These are phyloP conservation scores for Sebastes schlegelii DNA, from an alignment of 2,113 vertebrate genomes.

Conservation along the genomic window DNA sequence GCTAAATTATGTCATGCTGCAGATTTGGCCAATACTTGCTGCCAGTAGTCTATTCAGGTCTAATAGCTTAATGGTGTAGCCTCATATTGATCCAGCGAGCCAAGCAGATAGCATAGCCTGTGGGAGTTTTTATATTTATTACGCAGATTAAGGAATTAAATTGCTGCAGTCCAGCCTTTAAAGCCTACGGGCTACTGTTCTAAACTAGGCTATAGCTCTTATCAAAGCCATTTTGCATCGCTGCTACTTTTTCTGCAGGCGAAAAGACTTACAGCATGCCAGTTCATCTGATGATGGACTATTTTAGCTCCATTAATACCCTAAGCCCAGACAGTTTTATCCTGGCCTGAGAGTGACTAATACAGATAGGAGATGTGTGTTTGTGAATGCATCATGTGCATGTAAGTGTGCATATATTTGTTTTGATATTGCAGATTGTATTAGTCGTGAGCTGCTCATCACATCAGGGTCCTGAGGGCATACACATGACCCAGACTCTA, in stretches of 20 bases:
- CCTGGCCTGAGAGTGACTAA: constrained; percentile 53
- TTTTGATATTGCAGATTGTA: constrained; percentile 42
- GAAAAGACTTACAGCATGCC: constrained; percentile 43
- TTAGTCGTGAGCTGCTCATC: constrained; percentile 50
- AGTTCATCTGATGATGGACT: constrained; percentile 67
- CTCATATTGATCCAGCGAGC: constrained; percentile 60
- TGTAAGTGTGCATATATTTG: constrained; percentile 44
- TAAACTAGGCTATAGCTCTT: constrained; percentile 49
- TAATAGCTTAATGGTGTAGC: constrained; percentile 64
- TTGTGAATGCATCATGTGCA: not conserved
- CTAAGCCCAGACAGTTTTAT: constrained; percentile 64
- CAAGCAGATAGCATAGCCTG: constrained; percentile 52
- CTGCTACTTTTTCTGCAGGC: constrained; percentile 31
- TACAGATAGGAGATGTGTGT: constrained; percentile 30
- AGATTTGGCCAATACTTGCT: constrained; percentile 45
- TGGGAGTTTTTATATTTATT: constrained; percentile 70
- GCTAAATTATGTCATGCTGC: constrained; percentile 45
- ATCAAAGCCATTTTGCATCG: constrained; percentile 54
- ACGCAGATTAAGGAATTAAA: constrained; percentile 72
- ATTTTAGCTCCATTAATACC: constrained; percentile 71
- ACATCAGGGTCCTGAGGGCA: constrained; percentile 35
- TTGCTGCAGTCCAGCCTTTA: constrained; percentile 42
- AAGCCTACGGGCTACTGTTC: constrained; percentile 35
- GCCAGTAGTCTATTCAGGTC: constrained; percentile 51
- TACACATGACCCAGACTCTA: constrained; percentile 46